These are phyloP conservation scores for Spatula versicolor DNA, from an alignment of 2,797 vertebrate species.

Conservation along the genomic window DNA sequence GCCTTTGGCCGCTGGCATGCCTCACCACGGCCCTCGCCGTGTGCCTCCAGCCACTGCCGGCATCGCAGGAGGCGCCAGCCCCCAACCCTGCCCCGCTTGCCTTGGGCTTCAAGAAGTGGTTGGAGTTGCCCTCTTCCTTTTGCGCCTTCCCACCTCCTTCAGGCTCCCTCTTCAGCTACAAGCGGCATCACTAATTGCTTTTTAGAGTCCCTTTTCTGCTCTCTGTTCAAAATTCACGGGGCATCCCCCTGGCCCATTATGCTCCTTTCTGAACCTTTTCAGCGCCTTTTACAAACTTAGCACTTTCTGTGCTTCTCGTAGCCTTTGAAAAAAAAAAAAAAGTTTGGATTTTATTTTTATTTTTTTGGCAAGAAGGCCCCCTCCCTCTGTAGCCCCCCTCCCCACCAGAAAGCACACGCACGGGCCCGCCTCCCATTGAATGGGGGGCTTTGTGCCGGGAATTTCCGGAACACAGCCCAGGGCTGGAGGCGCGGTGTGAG, in stretches of 20 bases:
- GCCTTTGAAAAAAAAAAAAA: conserved; percentile 54
- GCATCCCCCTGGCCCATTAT: conserved; percentile 81
- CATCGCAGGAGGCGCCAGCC: not conserved
- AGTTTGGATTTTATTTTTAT: conserved; percentile 7
- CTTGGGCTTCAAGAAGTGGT: conserved; percentile 60
- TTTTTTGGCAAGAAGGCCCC: conserved; percentile 67
- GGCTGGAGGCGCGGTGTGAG: conserved; percentile 79
- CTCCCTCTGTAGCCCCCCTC: conserved; percentile 50
- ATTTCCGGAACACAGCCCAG: conserved; percentile 87
- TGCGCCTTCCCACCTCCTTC: conserved; percentile 65
- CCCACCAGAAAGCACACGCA: conserved; percentile 80
- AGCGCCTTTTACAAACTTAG: conserved; percentile 84
- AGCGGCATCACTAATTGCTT: conserved; percentile 86
- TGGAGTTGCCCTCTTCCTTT: conserved; percentile 62
- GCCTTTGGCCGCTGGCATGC: not conserved
- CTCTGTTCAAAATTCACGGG: conserved; percentile 85
- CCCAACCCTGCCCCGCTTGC: not conserved
- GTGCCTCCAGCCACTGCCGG: conserved; percentile 36
- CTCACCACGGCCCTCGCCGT: not conserved
- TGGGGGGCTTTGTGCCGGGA: conserved; percentile 81
- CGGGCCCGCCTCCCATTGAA: conserved; percentile 81
- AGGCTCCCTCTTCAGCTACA: conserved; percentile 77
- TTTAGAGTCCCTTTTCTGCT: conserved; percentile 81
- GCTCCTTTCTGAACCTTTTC: conserved; percentile 83
- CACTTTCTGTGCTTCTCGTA: conserved; percentile 82